Evolutionary conservation across 1,140 invertebrate genomes (phyloP).

Genomic region (Calliphora vicina): DNA sequence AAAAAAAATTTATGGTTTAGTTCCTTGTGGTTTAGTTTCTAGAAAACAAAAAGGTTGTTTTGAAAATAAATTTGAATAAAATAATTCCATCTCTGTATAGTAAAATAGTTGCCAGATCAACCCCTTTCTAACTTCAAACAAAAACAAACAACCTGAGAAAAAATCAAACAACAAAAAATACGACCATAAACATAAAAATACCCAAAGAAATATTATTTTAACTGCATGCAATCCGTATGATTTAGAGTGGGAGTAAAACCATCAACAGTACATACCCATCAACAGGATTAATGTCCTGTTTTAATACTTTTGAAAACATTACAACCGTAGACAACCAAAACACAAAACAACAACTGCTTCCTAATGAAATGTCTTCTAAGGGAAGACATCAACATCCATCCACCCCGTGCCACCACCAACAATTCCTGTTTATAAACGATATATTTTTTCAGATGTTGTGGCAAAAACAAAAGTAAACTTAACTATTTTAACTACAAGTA

Average conservation of each 20-base stretch:
- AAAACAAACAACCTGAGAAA: background rate
- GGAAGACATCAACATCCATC: background rate
- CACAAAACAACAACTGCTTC: background rate
- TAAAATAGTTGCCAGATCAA: background rate
- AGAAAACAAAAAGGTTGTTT: too few species aligned
- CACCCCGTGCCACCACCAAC: background rate
- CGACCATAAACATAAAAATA: background rate
- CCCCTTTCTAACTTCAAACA: background rate
- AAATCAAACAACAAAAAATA: background rate
- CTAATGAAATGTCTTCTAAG: slow-evolving; percentile 10
- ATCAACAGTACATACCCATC: slow-evolving; percentile 22
- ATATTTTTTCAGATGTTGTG: background rate
- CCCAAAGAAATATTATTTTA: background rate
- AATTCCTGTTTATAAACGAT: too few species aligned
- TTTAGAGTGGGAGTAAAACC: background rate
- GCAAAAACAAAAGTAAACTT: background rate
- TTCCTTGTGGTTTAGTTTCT: too few species aligned
- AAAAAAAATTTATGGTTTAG: too few species aligned
- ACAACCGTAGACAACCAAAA: background rate
- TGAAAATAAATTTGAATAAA: too few species aligned
- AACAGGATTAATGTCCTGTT: slow-evolving; percentile 31
- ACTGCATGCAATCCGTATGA: background rate
- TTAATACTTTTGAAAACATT: slow-evolving; percentile 9
- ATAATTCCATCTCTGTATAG: too few species aligned
- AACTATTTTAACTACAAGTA: background rate